Conservation (phyloP, 2,113 vertebrate genomes). For the Oryzias woworae region DNA sequence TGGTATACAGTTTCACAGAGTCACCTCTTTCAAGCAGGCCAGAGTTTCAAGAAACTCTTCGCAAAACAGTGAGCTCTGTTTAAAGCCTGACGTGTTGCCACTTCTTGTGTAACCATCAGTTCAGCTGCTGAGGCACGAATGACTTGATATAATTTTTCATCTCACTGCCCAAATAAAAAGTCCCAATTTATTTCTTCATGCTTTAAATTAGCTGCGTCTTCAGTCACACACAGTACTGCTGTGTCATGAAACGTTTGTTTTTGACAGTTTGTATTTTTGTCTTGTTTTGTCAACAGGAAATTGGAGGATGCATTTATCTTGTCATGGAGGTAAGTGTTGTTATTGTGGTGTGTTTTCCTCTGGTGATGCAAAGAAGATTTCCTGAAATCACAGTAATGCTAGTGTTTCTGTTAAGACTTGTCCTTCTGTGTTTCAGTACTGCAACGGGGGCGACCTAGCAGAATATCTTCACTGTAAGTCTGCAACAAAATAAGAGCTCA, state of each 20-base stretch:
- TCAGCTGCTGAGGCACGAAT: constrained; percentile 4
- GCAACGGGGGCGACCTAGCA: constrained; percentile 95
- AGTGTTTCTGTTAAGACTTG: not conserved
- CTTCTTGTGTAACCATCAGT: constrained; percentile 13
- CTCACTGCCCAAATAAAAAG: not conserved
- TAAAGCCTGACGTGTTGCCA: constrained; percentile 20
- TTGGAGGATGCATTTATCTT: constrained; percentile 93
- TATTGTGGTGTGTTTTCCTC: constrained; percentile 2
- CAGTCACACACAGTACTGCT: not conserved
- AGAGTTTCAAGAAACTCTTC: constrained; percentile 13
- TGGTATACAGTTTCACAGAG: constrained; percentile 26
- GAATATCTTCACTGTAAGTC: constrained; percentile 97
- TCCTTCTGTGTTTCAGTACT: constrained; percentile 81
- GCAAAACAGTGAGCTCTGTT: constrained; percentile 3
- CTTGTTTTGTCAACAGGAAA: constrained; percentile 80
- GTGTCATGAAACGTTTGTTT: not conserved
- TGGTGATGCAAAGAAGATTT: constrained; percentile 10
- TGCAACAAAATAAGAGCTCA: constrained; percentile 3
- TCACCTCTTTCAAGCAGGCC: not conserved
- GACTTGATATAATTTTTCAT: not conserved
- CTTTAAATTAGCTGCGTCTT: not conserved
- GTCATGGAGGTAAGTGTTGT: constrained; percentile 93
- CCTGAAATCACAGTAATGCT: not conserved
- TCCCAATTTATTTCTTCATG: not conserved
- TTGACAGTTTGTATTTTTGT: constrained; percentile 26